Base-by-base conservation (phyloP, 1,140 invertebrate species). In the Apis dorsata region DNA sequence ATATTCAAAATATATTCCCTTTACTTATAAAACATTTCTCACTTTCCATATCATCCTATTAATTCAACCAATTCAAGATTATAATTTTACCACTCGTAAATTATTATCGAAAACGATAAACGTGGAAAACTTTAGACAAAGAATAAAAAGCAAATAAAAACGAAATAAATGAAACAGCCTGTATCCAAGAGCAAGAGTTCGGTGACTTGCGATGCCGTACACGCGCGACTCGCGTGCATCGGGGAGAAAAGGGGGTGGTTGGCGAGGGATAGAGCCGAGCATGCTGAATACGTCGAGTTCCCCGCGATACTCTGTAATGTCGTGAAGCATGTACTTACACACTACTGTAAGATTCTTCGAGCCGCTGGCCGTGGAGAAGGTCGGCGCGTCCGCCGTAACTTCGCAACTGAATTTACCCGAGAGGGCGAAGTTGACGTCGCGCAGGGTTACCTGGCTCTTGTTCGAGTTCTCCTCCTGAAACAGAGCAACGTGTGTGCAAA, bases 321-420 rank as follows among this genome's bases (percentile, higher is more conserved):
- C 44, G n/a, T 49, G 24, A 65, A 72, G 49, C 62, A 66, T 83
- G 81, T 88, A 95, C 96, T 96, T 94, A 97, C 97, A 95, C 79
- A 97, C 95, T 88, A 97, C 96, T 86, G 95, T 95, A 88, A 97
- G 95, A 83, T 95, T 94, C 86, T 95, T 95, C 73, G 94, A 94
- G 68, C 95, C 96, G 21, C 95, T 94, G 86, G 95, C 94, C 0
- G 97, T 97, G 28, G 95, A 95, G 89, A 97, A 97, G 51, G 95
- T 95, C 11, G 97, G 96, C 9, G 95, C 95, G 89, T 98, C 97
- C 11, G 97, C 97, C 0, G 97, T 97, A 65, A 98, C 97, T 94
- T 98, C 97, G 91, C 97, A 98, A 90, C 96, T 97, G 93, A 97
- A 97, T 92, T 96, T 97, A n/a, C 97, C 97, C 53, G 96, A 96